Evolutionary conservation across 2,888 invertebrate species (phyloP), one percentile per base, ranked within the genome.

Genomic region (Mesorhabditis belari): DNA sequence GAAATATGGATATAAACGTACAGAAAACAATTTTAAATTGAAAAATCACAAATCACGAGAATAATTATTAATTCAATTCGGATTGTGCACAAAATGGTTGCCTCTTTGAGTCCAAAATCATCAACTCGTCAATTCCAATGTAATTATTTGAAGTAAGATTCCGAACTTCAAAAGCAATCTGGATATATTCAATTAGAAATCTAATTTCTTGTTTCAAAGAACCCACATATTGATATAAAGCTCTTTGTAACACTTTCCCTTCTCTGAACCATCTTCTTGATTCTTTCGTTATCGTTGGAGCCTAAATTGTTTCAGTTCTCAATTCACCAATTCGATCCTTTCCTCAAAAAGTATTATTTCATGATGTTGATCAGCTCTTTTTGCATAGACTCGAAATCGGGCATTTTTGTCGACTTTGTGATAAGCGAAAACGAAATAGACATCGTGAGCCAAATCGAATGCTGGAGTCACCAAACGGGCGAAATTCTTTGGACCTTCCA

Each of bases 251-350:
- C 21, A 59, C 56, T 19, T 70, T 53, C 23, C 69, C 74, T 59
- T 77, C 77, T 28, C 77, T 57, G 65, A 77, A 77, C 77, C 77
- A 77, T 58, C 77, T 57, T 29, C 66, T 58, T 3, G 69, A 65
- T 61, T 77, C 73, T 44, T 67, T 59, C 17, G 56, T 61, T 21
- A 64, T 49, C 21, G 44, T 19, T 2, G 70, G 69, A n/a, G 64
- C 69, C 62, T 64, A 23, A 49, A 63, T 53, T 9, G 49, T 23
- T 17, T 26, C n/a, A n/a, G n/a, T n/a, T n/a, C n/a, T n/a, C n/a
- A n/a, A 57, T 19, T 55, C 28, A 2, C n/a, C 21, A 29, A 5
- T 4, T 26, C 4, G 44, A 29, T 23, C 4, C 17, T 5, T 26
- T 24, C 21, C 53, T 70, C 70, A 55, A 70, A 77, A 12, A 70